These are phyloP conservation scores for Agrilus planipennis DNA, from an alignment of 1,140 invertebrate genomes.

Conservation along the genomic window DNA sequence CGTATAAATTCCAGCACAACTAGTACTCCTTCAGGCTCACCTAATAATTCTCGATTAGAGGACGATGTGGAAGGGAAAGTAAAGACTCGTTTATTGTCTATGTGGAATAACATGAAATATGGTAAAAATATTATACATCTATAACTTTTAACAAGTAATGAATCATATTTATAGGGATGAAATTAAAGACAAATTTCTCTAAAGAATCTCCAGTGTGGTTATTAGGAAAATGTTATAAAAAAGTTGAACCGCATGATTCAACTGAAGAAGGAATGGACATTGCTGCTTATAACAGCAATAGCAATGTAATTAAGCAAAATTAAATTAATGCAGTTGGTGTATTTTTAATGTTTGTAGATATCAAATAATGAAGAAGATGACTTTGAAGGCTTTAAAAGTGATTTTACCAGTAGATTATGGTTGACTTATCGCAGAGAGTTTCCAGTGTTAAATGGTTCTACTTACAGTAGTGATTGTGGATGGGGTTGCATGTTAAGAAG, in stretches of 20 bases:
- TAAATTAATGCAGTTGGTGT: no score
- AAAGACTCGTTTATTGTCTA: conserved; percentile 66
- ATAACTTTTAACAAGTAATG: background rate
- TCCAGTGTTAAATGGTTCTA: conserved; percentile 60
- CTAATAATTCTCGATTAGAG: conserved; percentile 20
- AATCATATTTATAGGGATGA: conserved; percentile 31
- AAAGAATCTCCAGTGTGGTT: conserved; percentile 79
- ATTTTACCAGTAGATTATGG: conserved; percentile 68
- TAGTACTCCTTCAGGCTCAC: conserved; percentile 13
- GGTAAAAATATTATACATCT: no score
- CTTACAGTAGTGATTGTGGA: conserved; percentile 70
- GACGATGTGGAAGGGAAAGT: conserved; percentile 54
- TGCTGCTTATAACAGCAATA: conserved; percentile 28
- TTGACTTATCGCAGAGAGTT: conserved; percentile 76
- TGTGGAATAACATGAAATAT: conserved; percentile 88
- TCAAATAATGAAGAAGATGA: conserved; percentile 33
- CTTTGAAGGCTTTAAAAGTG: conserved; percentile 64
- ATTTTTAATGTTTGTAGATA: no score
- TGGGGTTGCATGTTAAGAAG: conserved; percentile 85
- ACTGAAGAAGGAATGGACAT: conserved; percentile 43
- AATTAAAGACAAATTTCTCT: conserved; percentile 71
- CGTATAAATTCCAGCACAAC: conserved; percentile 11
- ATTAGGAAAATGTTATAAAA: conserved; percentile 67
- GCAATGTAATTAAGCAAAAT: no score
- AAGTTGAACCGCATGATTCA: conserved; percentile 46